Evolutionary conservation across 2,888 invertebrate species (phyloP).

Genomic region (Odontocerum albicorne): DNA sequence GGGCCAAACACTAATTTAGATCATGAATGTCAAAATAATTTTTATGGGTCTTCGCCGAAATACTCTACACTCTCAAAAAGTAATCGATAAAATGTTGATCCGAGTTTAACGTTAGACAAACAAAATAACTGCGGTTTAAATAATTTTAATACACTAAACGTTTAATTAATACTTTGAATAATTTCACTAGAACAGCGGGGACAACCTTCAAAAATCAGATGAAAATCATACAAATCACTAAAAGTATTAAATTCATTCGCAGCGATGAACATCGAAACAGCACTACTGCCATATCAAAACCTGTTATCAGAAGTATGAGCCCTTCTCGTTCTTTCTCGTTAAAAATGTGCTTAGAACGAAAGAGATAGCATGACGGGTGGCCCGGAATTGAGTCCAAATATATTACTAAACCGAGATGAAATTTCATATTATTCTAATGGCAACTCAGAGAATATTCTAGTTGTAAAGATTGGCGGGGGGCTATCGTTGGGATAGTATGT

Average conservation of each 20-base stretch:
- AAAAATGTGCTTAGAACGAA: slow-evolving; percentile 4
- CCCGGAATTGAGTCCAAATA: slow-evolving; percentile 25
- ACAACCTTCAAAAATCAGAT: slow-evolving; percentile 26
- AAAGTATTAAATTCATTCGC: slow-evolving; percentile 30
- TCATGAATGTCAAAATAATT: slow-evolving; percentile 35
- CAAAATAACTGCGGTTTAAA: slow-evolving; percentile 19
- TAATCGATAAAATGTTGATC: slow-evolving; percentile 32
- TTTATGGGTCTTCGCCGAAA: slow-evolving; percentile 31
- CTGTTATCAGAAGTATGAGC: slow-evolving; percentile 29
- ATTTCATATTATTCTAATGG: background rate
- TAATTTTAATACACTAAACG: slow-evolving; percentile 20
- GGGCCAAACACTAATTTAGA: slow-evolving; percentile 33
- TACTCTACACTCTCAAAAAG: slow-evolving; percentile 29
- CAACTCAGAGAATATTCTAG: background rate
- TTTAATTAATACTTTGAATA: slow-evolving; percentile 19
- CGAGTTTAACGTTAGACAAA: slow-evolving; percentile 28
- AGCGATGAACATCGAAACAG: slow-evolving; percentile 31
- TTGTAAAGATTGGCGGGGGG: too few species aligned
- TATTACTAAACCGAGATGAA: background rate
- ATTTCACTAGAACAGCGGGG: slow-evolving; percentile 25
- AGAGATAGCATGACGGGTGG: slow-evolving; percentile 21
- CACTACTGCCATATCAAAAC: slow-evolving; percentile 34
- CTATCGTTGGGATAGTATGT: too few species aligned
- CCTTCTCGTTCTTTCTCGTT: slow-evolving; percentile 22
- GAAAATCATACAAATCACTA: slow-evolving; percentile 33